Evolutionary conservation across 2,888 invertebrate genomes (phyloP).

Genomic region (Chloroclysta siterata): DNA sequence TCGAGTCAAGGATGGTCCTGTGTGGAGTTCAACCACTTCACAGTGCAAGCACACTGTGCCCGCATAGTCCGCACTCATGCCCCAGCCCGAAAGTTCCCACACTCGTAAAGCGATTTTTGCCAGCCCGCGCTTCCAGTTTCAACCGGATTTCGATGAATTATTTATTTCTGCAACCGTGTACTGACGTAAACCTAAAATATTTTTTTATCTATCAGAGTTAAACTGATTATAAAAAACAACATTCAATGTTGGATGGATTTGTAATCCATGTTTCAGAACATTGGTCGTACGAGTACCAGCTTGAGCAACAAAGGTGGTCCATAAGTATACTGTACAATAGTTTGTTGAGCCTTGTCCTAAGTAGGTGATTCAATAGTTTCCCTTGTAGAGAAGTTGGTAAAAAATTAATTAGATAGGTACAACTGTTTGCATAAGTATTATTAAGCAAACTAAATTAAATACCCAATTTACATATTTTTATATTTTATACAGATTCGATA

Average conservation of each 20-base stretch:
- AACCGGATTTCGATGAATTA: constrained; percentile 71
- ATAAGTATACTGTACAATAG: background rate
- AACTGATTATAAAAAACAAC: constrained; percentile 15
- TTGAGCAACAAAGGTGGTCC: background rate
- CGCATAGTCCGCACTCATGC: constrained; percentile 42
- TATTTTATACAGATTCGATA: no score
- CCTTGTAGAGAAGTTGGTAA: no score
- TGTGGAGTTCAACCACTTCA: constrained; percentile 17
- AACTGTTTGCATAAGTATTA: no score
- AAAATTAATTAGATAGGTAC: no score
- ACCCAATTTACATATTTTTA: no score
- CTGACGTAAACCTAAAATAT: constrained; percentile 39
- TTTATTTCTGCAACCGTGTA: constrained; percentile 53
- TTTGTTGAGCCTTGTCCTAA: no score
- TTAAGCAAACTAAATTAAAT: no score
- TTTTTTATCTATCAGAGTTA: constrained; percentile 27
- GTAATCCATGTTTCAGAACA: background rate
- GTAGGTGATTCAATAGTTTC: no score
- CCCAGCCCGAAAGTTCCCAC: constrained; percentile 54
- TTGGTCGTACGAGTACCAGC: background rate
- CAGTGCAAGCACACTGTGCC: constrained; percentile 29
- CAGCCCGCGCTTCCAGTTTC: constrained; percentile 57
- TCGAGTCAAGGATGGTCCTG: constrained; percentile 2
- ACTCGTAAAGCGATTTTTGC: constrained; percentile 77
- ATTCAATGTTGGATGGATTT: background rate